These are phyloP conservation scores for Recurvirostra avosetta DNA, from an alignment of 2,113 vertebrate species.

Conservation along the genomic window DNA sequence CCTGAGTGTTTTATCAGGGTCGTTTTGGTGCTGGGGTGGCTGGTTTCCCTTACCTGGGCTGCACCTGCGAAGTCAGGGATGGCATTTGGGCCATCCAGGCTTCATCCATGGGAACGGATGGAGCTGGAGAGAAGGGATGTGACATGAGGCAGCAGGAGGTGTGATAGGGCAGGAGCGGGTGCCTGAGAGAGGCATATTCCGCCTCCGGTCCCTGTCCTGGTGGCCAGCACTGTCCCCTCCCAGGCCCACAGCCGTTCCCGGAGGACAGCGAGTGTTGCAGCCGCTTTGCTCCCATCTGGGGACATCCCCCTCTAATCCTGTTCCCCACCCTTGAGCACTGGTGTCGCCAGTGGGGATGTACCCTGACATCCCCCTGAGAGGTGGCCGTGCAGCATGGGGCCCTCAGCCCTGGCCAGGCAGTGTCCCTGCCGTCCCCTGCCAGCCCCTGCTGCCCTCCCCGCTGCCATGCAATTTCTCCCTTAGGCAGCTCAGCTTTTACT, in stretches of 20 bases:
- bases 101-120: neutral
- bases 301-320: neutral
- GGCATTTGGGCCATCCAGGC: neutral
- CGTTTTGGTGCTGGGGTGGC: neutral
- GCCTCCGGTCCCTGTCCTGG: neutral
- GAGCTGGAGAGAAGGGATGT: neutral
- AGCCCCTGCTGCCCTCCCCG: neutral
- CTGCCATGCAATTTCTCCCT: fast-evolving
- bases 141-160: neutral
- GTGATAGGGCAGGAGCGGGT: neutral
- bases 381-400: neutral
- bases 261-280: fast-evolving
- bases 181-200: neutral
- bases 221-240: neutral
- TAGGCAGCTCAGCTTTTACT: neutral
- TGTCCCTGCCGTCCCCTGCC: neutral
- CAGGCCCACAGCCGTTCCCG: neutral
- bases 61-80: fast-evolving
- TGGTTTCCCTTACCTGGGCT: neutral
- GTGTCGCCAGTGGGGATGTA: fast-evolving
- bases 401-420: neutral
- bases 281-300: neutral
- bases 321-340: neutral
- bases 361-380: neutral
- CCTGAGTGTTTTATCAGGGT: neutral